These are phyloP conservation scores for Octopus bimaculoides DNA, from an alignment of 1,140 invertebrate genomes.

Conservation along the genomic window DNA sequence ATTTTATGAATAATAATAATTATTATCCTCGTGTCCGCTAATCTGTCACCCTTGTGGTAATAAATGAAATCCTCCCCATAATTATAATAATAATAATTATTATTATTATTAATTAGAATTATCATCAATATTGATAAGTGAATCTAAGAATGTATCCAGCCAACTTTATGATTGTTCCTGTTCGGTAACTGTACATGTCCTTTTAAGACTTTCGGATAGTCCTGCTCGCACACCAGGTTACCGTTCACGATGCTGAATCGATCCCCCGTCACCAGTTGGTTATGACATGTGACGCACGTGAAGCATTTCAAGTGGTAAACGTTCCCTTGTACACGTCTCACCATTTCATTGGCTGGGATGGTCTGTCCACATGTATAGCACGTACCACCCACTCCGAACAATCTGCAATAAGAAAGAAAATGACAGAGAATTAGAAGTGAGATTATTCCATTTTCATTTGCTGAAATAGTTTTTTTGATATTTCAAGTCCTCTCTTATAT, in stretches of 20 bases:
- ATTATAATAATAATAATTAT: too few relatives aligned
- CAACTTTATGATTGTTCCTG: constrained; percentile 32
- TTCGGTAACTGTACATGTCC: constrained; percentile 34
- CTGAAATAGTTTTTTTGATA: too few relatives aligned
- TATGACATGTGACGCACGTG: constrained; percentile 85
- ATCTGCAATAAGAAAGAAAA: constrained; percentile 64
- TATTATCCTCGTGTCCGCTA: too few relatives aligned
- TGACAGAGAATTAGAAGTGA: neutral
- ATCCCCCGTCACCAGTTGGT: constrained; percentile 82
- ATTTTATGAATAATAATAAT: too few relatives aligned
- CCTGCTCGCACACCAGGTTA: constrained; percentile 83
- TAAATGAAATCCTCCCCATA: too few relatives aligned
- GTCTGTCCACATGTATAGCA: constrained; percentile 84
- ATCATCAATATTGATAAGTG: too few relatives aligned
- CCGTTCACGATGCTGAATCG: constrained; percentile 84
- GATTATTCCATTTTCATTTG: too few relatives aligned
- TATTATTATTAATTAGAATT: too few relatives aligned
- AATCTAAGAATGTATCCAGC: neutral
- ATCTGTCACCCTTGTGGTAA: too few relatives aligned
- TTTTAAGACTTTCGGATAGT: constrained; percentile 88
- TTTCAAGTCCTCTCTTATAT: too few relatives aligned
- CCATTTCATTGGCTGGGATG: constrained; percentile 87
- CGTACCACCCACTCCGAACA: constrained; percentile 82
- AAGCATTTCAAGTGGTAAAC: constrained; percentile 92
- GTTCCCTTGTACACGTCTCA: constrained; percentile 71